Evolutionary conservation across 2,888 invertebrate genomes (phyloP).

Genomic region (Dynastes maya): DNA sequence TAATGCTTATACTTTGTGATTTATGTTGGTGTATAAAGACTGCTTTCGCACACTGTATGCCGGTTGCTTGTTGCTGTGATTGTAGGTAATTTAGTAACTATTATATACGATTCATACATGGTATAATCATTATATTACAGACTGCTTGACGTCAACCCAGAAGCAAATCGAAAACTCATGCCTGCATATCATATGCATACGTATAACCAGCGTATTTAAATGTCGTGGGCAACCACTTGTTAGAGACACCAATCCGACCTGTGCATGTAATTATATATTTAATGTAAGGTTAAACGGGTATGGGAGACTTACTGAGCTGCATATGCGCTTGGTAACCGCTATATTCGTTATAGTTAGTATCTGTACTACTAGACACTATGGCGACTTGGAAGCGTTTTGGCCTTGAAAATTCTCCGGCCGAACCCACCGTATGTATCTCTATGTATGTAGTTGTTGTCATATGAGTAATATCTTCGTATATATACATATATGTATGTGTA

Average conservation of each 20-base stretch:
- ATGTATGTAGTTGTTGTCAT: not conserved
- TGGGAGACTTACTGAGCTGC: not conserved
- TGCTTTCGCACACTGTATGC: too few relatives aligned
- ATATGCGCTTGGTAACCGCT: not conserved
- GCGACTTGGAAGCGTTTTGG: slow-evolving; percentile 18
- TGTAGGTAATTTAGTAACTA: not conserved
- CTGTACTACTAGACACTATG: slow-evolving; percentile 8
- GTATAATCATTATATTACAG: not conserved
- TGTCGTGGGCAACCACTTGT: not conserved
- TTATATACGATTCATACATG: not conserved
- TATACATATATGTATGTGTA: too few relatives aligned
- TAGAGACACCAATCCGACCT: slow-evolving; percentile 4
- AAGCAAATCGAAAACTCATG: not conserved
- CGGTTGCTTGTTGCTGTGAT: too few relatives aligned
- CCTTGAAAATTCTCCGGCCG: slow-evolving; percentile 17
- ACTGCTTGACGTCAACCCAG: not conserved
- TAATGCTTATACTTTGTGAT: too few relatives aligned
- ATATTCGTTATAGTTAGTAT: not conserved
- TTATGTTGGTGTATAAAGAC: too few relatives aligned
- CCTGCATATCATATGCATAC: not conserved
- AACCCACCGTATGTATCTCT: not conserved
- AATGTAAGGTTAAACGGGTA: slow-evolving; percentile 15
- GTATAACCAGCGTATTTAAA: not conserved
- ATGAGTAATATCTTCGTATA: not conserved
- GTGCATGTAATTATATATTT: slow-evolving; percentile 31